Conservation (phyloP, 2,113 vertebrate genomes). For the Bufo gargarizans region DNA sequence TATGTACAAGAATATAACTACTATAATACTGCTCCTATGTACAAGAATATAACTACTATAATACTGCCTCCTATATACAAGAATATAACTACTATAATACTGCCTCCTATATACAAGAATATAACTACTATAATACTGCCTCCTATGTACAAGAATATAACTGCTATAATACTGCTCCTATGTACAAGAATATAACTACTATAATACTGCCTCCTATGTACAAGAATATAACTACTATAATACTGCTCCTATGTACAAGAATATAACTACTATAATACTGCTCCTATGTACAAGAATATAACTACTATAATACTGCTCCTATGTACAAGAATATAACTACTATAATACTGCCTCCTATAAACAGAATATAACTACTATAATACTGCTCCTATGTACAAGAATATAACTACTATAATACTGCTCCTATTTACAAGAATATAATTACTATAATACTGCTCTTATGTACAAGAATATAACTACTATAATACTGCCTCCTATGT, state of each 20-base stretch:
- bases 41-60: too few relatives aligned
- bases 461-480: too few relatives aligned
- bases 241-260: neutral
- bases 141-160: constrained; percentile 1
- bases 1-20: too few relatives aligned
- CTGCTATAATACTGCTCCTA: neutral
- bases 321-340: neutral
- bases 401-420: too few relatives aligned
- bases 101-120: neutral
- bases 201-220: neutral
- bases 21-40: neutral
- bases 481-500: too few relatives aligned
- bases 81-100: neutral
- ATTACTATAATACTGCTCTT: too few relatives aligned
- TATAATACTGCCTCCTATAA: neutral
- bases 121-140: neutral
- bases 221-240: constrained; percentile 6
- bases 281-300: neutral
- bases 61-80: too few relatives aligned
- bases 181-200: neutral
- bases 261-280: neutral
- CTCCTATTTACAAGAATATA: too few relatives aligned
- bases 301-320: too few relatives aligned
- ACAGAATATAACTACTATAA: too few relatives aligned
- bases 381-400: too few relatives aligned